Conservation (phyloP, 2,113 vertebrate genomes). For the Coptodon bakossiorum region DNA sequence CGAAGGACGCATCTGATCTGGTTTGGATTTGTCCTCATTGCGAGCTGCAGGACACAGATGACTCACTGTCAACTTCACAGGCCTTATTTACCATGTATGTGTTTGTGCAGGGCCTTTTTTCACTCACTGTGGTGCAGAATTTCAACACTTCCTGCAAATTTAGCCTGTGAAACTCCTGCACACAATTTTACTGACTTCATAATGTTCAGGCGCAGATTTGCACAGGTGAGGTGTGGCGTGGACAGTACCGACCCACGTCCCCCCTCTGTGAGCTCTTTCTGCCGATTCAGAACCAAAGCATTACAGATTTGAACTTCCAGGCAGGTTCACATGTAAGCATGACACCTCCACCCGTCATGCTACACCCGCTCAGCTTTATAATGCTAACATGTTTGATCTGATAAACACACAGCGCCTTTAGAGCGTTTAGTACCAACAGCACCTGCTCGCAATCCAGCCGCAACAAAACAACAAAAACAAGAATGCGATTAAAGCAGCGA, state of each 20-base stretch:
- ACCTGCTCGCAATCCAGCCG: neutral
- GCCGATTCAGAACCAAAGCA: neutral
- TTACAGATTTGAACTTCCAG: neutral
- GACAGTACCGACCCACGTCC: neutral
- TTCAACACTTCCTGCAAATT: neutral
- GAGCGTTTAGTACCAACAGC: neutral
- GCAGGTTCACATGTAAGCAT: neutral
- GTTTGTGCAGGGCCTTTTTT: neutral
- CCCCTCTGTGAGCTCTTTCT: neutral
- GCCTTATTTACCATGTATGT: neutral
- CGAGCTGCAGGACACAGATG: neutral
- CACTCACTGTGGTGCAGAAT: neutral
- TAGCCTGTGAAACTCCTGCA: neutral
- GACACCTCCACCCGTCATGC: neutral
- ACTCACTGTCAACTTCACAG: neutral
- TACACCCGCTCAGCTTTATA: neutral
- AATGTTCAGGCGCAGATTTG: neutral
- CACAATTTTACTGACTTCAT: neutral
- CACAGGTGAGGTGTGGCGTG: neutral
- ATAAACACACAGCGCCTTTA: neutral
- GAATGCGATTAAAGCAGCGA: constrained; percentile 38
- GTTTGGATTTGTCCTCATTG: neutral
- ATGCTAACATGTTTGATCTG: neutral
- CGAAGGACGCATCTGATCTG: neutral
- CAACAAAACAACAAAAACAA: constrained; percentile 34